These are phyloP conservation scores for Dusona sp. DNA, from an alignment of 2,888 invertebrate species.

Conservation along the genomic window DNA sequence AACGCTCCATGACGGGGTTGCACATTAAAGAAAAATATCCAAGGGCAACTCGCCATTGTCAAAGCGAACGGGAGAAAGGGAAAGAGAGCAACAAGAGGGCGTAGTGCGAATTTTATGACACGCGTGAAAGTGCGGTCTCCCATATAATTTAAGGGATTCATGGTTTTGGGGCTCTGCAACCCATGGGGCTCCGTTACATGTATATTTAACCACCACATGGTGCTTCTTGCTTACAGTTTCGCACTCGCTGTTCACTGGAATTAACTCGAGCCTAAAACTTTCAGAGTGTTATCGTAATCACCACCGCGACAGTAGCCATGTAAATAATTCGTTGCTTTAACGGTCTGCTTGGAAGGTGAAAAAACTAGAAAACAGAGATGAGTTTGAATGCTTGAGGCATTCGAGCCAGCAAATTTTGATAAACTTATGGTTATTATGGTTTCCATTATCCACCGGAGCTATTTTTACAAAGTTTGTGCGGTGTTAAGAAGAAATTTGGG, in stretches of 20 bases:
- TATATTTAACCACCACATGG: slow-evolving; percentile 64
- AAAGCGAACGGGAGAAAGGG: slow-evolving; percentile 27
- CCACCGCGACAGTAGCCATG: slow-evolving; percentile 19
- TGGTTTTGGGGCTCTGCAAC: slow-evolving; percentile 49
- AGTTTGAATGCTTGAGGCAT: neutral
- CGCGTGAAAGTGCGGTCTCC: slow-evolving; percentile 71
- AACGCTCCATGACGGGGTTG: slow-evolving; percentile 34
- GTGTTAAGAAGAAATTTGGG: slow-evolving; percentile 18
- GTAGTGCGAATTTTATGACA: slow-evolving; percentile 74
- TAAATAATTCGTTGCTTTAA: slow-evolving; percentile 18
- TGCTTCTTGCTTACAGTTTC: slow-evolving; percentile 50
- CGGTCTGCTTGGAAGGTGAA: neutral
- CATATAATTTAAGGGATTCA: slow-evolving; percentile 79
- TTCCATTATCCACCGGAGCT: neutral
- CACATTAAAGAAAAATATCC: neutral
- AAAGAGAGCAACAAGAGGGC: slow-evolving; percentile 30
- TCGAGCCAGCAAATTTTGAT: neutral
- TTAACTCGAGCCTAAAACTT: slow-evolving; percentile 53
- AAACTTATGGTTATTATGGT: neutral
- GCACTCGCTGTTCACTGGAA: slow-evolving; percentile 50
- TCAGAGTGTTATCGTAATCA: slow-evolving; percentile 39
- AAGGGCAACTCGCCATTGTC: slow-evolving; percentile 27
- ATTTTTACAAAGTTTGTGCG: neutral
- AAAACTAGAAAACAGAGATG: neutral
- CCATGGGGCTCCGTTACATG: slow-evolving; percentile 51